Evolutionary conservation across 2,797 vertebrate species (phyloP), one percentile per base, ranked within the genome.

Genomic region (Sebastiscus albofasciatus): DNA sequence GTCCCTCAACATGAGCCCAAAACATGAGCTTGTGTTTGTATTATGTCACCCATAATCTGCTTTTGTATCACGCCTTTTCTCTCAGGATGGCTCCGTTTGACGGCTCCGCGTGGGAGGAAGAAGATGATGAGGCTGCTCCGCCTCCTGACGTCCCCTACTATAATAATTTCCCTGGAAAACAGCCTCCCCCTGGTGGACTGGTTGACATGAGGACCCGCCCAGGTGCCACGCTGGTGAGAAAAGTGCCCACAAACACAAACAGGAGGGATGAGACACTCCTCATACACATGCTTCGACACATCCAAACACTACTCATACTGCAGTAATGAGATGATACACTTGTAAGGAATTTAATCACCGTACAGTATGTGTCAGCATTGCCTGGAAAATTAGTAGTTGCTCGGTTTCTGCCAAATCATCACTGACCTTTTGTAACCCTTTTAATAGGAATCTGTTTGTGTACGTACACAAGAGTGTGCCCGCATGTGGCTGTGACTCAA

Each of bases 21-120:
- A 85, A 34, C 42, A 68, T 20, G 8, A 56, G 16, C 24, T 36
- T 29, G 9, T 74, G 10, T 79, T 64, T 67, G 16, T 61, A 39
- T 52, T 77, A 58, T 20, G 1, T 76, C 34, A 7, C 20, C 8
- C 2, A 3, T 27, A 46, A 34, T 36, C 26, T 79, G 31, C 36
- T 36, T 67, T 33, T 22, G 9, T 64, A n/a, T 59, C 22, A 9
- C 39, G 34, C 1, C 3, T 49, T 27, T n/a, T 69, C 71, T 11
- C 6, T 18, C 86, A 99, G 98, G 92, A 99, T 99, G 98, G 97
- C 98, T 27, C 98, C 98, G 0, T 99, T 99, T 16, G 98, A 99
- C 49, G 97, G 97, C 80, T 99, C 98, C 3, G 98, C 98, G 1
- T 99, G 98, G 98, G 98, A 99, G 72, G 98, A 99, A 88, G 98